Conservation (phyloP, 2,797 vertebrate genomes). For the Alauda arvensis region DNA sequence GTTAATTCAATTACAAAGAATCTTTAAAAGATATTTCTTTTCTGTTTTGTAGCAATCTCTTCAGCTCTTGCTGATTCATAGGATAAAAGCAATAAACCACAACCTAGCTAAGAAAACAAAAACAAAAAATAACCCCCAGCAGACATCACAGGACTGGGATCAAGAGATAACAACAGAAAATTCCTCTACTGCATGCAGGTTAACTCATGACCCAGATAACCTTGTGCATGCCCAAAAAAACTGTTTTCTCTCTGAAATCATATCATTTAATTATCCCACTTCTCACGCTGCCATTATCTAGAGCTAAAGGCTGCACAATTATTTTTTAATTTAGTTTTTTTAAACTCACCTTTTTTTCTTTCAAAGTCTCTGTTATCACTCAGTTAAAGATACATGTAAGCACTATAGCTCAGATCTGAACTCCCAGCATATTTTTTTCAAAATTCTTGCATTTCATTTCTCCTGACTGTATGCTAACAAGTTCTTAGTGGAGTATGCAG, state of each 20-base stretch:
- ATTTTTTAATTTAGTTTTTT: constrained; percentile 57
- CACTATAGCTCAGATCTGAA: constrained; percentile 26
- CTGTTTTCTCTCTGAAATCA: constrained; percentile 62
- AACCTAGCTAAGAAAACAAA: constrained; percentile 43
- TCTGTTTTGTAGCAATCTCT: constrained; percentile 36
- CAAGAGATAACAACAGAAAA: constrained; percentile 64
- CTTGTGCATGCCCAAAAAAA: constrained; percentile 59
- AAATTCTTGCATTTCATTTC: constrained; percentile 36
- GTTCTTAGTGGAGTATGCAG: constrained; percentile 25
- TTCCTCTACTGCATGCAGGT: constrained; percentile 57
- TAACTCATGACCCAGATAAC: constrained; percentile 72
- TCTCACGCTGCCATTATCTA: constrained; percentile 49
- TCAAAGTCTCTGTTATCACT: constrained; percentile 45
- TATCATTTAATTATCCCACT: constrained; percentile 67
- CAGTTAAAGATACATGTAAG: constrained; percentile 31
- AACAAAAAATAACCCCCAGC: constrained; percentile 44
- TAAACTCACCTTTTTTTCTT: constrained; percentile 35
- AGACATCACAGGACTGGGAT: constrained; percentile 64
- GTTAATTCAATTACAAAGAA: neutral
- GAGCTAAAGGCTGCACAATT: constrained; percentile 50
- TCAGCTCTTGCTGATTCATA: constrained; percentile 17
- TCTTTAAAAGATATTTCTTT: constrained; percentile 13
- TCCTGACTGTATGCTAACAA: constrained; percentile 43
- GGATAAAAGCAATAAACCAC: neutral
- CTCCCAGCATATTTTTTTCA: neutral